Base-by-base conservation (phyloP, 2,113 vertebrate species). In the Sarotherodon lohbergeri region DNA sequence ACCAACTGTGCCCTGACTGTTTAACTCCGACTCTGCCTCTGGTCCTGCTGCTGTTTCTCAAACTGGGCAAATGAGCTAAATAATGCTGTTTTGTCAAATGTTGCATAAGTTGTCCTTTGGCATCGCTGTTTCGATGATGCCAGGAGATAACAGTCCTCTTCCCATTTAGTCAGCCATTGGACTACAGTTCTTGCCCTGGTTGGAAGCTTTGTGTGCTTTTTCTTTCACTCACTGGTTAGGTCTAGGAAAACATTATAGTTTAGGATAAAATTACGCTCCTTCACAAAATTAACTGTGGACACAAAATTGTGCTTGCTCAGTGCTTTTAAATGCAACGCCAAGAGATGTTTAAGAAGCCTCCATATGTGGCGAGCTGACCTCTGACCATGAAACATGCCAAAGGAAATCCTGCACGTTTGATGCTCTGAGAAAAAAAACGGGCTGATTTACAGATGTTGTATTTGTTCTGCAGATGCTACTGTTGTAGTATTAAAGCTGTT, bases 341-440 rank as follows among this genome's bases (percentile, higher is more conserved):
- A 32, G 27, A 59, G 27, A 59, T 32, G 57, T 61, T 61, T 61
- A 1, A 71, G 36, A 71, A 71, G 36, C 36, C 1, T 9, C 7
- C 12, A 43, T 43, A 71, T 41, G 63, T 71, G n/a, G 14, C 12
- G 7, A 41, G 10, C 34, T 66, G 61, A 66, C 34, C 34, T 66
- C 19, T 39, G 61, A 39, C 34, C 19, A 22, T 13, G 61, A 39
- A 66, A 0, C 10, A 0, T 36, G 3, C 10, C 19, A 66, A 39
- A 39, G 61, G 34, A 66, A 39, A 66, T 22, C 11, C 61, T 66
- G 34, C 34, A n/a, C 2, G 10, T 66, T 39, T 39, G 19, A 66
- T 66, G 19, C 19, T 8, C 34, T 39, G 61, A 66, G 61, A 1
- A 61, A 61, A 2, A 59, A 61, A 5, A 10, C 27, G 17, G 5